Evolutionary conservation across 35 echinoderm and acorn worm species (phyloP).

Genomic region (Chiridota heheva): DNA sequence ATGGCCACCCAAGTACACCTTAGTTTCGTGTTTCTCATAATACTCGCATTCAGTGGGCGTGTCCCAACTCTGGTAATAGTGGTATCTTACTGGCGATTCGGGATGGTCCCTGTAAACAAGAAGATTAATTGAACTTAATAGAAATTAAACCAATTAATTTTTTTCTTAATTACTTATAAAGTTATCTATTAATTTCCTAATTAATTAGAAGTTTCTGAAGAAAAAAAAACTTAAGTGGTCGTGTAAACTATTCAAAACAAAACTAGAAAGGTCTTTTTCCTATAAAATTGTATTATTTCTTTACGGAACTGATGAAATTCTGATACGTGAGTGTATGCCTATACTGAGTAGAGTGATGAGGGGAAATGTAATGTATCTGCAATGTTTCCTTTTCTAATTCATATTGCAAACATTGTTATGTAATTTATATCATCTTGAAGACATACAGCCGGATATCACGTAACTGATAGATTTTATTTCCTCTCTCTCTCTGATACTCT

Average conservation of each 20-base stretch:
- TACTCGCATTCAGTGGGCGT: conserved; percentile 79
- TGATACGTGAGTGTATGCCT: too few relatives aligned
- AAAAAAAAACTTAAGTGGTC: background rate
- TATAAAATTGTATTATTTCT: background rate
- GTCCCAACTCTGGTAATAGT: conserved; percentile 73
- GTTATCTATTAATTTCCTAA: background rate
- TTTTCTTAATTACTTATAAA: background rate
- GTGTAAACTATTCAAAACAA: background rate
- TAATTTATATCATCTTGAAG: too few relatives aligned
- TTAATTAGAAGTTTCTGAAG: background rate
- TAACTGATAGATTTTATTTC: too few relatives aligned
- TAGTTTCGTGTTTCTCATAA: conserved; percentile 82
- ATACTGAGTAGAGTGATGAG: too few relatives aligned
- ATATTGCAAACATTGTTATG: too few relatives aligned
- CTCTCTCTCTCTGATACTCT: too few relatives aligned
- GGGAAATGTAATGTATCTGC: too few relatives aligned
- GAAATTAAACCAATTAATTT: background rate
- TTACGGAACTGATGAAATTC: background rate
- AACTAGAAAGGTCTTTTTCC: background rate
- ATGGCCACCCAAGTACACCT: conserved; percentile 55
- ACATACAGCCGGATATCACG: too few relatives aligned
- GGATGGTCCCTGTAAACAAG: conserved; percentile 58
- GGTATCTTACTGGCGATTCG: conserved; percentile 65
- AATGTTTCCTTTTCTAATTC: too few relatives aligned
- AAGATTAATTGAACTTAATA: background rate